Conservation (phyloP, 2,888 invertebrate genomes). For the Thera britannica region DNA sequence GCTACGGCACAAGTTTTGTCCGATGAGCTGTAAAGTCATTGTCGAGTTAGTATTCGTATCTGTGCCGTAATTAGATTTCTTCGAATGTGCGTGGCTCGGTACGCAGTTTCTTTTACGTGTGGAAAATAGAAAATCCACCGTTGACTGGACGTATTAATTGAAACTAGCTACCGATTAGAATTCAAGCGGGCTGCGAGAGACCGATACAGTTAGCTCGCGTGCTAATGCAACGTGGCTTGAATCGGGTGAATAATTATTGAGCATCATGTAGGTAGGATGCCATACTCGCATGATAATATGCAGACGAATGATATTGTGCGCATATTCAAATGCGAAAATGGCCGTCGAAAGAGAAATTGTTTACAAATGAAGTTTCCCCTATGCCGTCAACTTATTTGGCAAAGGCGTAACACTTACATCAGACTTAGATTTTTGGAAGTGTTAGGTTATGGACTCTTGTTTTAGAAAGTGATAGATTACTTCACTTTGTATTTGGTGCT, state of each 20-base stretch:
- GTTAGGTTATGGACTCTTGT: constrained; percentile 26
- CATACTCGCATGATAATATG: constrained; percentile 61
- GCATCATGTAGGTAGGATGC: constrained; percentile 41
- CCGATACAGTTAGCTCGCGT: constrained; percentile 81
- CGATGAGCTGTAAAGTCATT: constrained; percentile 24
- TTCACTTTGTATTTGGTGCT: constrained; percentile 14
- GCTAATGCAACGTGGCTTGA: constrained; percentile 72
- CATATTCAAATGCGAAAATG: constrained; percentile 55
- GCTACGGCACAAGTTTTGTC: constrained; percentile 22
- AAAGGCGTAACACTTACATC: constrained; percentile 41
- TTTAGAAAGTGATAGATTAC: constrained; percentile 38
- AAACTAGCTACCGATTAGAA: constrained; percentile 75
- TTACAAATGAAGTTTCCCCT: constrained; percentile 61
- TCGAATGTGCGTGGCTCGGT: constrained; percentile 67
- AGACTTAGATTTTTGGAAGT: constrained; percentile 32
- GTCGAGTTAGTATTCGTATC: constrained; percentile 39
- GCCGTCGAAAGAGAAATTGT: constrained; percentile 67
- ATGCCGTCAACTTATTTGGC: constrained; percentile 39
- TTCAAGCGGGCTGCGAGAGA: constrained; percentile 72
- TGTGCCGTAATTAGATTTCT: constrained; percentile 75
- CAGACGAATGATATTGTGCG: constrained; percentile 53
- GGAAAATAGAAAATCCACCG: constrained; percentile 84
- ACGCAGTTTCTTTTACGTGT: constrained; percentile 84
- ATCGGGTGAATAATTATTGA: constrained; percentile 68
- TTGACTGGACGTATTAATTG: constrained; percentile 83